These are phyloP conservation scores for Reinhardtius hippoglossoides DNA, from an alignment of 2,113 vertebrate species.

Conservation along the genomic window DNA sequence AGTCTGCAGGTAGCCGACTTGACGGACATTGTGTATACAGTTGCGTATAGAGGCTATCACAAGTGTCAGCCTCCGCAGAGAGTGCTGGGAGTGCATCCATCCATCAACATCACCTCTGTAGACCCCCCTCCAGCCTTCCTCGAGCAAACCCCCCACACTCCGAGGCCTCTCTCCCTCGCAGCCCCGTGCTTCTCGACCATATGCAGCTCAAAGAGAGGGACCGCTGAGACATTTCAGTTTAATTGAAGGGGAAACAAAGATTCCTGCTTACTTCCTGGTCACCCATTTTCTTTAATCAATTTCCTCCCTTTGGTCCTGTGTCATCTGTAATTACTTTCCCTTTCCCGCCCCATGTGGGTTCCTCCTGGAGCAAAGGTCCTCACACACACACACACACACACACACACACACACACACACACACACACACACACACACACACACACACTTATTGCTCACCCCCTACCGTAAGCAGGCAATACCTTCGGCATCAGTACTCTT, in stretches of 20 bases:
- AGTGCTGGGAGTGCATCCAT: conserved; percentile 31
- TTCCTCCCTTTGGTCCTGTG: conserved; percentile 78
- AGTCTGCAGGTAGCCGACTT: background rate
- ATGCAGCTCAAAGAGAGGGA: conserved; percentile 56
- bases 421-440: conserved; percentile 28
- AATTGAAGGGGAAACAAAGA: conserved; percentile 79
- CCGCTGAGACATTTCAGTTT: conserved; percentile 76
- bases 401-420: conserved; percentile 33
- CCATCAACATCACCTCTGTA: conserved; percentile 47
- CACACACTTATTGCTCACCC: conserved; percentile 67
- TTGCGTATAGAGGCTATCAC: conserved; percentile 19
- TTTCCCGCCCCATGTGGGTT: conserved; percentile 64
- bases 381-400: conserved; percentile 32
- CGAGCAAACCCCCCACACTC: conserved; percentile 17
- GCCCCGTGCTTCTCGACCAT: conserved; percentile 44
- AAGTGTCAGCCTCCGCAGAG: conserved; percentile 3
- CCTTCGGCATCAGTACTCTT: conserved; percentile 71
- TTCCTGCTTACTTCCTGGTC: conserved; percentile 74
- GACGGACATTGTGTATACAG: conserved; percentile 19
- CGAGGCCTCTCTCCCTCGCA: background rate
- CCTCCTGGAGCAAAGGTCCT: conserved; percentile 48
- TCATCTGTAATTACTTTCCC: conserved; percentile 80
- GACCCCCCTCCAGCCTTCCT: background rate
- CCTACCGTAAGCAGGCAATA: conserved; percentile 69
- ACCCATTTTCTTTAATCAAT: conserved; percentile 80